A percentile compares a stretch with the other conserved stretches of the same genome.
Conservation (phyloP, 1,140 invertebrate genomes). For the Oreohelix idahoensis region DNA sequence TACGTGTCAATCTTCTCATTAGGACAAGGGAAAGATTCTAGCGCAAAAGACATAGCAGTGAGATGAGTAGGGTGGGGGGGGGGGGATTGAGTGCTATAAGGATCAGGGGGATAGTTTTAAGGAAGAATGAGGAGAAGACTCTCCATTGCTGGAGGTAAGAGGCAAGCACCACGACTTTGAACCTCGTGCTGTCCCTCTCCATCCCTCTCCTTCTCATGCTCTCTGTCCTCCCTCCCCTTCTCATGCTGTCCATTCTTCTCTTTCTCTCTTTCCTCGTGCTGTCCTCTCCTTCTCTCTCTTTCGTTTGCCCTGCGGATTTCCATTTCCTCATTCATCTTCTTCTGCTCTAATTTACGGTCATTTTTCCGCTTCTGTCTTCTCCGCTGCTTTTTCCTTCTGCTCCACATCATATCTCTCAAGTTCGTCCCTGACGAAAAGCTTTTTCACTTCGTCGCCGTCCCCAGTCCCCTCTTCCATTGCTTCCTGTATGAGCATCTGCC, state of each 20-base stretch:
- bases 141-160: too few relatives aligned
- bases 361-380: background rate
- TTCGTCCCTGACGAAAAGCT: too few relatives aligned
- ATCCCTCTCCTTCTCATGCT: background rate
- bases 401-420: background rate
- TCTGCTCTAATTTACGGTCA: background rate
- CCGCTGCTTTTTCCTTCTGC: background rate
- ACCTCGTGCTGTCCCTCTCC: background rate
- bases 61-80: too few relatives aligned
- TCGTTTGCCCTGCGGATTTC: constrained; percentile 22
- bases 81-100: too few relatives aligned
- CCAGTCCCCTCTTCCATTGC: background rate
- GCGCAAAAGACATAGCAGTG: too few relatives aligned
- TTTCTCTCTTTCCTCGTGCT: background rate
- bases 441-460: background rate
- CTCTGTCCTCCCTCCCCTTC: background rate
- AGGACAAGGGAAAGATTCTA: too few relatives aligned
- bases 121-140: too few relatives aligned
- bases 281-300: constrained; percentile 1
- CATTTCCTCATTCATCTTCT: constrained; percentile 11
- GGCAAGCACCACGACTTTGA: too few relatives aligned
- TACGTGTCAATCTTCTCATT: too few relatives aligned
- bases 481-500: too few relatives aligned
- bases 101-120: too few relatives aligned
- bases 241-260: background rate